Evolutionary conservation across 2,797 vertebrate species (phyloP).

Genomic region (Muraenolepis orangiensis): DNA sequence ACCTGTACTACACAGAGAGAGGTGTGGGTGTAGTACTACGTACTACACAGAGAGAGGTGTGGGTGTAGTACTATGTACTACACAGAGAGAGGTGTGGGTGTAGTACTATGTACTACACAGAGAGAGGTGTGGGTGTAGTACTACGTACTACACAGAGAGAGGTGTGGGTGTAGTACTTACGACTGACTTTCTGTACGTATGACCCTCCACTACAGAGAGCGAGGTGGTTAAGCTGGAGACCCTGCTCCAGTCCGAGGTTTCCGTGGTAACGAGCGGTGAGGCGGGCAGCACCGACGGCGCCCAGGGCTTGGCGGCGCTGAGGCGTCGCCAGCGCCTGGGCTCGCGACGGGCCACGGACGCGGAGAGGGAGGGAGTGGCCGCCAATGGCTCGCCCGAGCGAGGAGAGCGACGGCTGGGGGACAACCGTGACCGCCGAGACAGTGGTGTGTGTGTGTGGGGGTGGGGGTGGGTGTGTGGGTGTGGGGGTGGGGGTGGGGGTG

Average conservation of each 20-base stretch:
- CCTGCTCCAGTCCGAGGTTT: slow-evolving; percentile 78
- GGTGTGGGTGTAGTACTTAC: too few species aligned
- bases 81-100: too few species aligned
- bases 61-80: neutral
- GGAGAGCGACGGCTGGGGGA: slow-evolving; percentile 58
- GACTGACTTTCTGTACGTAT: too few species aligned
- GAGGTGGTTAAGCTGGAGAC: slow-evolving; percentile 83
- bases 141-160: too few species aligned
- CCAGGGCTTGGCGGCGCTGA: slow-evolving; percentile 70
- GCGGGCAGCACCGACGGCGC: slow-evolving; percentile 62
- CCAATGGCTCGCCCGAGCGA: slow-evolving; percentile 36
- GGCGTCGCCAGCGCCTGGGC: slow-evolving; percentile 81
- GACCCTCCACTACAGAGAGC: slow-evolving; percentile 42
- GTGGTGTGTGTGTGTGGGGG: too few species aligned
- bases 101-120: neutral
- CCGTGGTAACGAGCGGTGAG: slow-evolving; percentile 75
- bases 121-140: too few species aligned
- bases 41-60: too few species aligned
- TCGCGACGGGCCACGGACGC: slow-evolving; percentile 75
- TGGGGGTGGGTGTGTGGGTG: too few species aligned
- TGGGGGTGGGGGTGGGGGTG: too few species aligned
- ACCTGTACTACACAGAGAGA: too few species aligned
- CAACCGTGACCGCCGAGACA: slow-evolving; percentile 60
- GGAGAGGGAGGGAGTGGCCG: slow-evolving; percentile 62
- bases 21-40: too few species aligned